Percentiles rank a stretch among this genome's conserved stretches.
These are phyloP conservation scores for Subanguina moxae DNA, from an alignment of 1,140 invertebrate genomes.

Conservation along the genomic window DNA sequence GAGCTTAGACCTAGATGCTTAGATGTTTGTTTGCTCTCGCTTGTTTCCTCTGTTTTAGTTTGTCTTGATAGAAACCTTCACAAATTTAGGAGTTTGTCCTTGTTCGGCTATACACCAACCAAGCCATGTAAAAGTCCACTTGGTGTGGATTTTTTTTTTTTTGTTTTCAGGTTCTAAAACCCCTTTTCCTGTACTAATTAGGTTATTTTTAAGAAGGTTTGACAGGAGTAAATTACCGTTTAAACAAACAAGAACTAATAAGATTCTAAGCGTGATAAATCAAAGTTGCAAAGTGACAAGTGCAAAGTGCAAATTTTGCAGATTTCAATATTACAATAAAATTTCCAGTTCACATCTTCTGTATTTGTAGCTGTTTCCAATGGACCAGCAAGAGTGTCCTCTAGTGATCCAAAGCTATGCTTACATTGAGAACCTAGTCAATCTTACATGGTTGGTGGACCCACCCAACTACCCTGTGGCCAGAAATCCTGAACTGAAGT, in stretches of 20 bases:
- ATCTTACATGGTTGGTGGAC: constrained; percentile 53
- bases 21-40: constrained; percentile 11
- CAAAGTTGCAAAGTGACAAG: too few species aligned
- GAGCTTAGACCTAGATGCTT: neutral
- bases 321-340: neutral
- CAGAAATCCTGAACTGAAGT: constrained; percentile 50
- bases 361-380: constrained; percentile 32
- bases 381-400: constrained; percentile 46
- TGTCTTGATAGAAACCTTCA: too few species aligned
- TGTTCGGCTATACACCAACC: too few species aligned
- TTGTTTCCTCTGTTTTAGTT: too few species aligned
- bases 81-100: too few species aligned
- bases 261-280: neutral
- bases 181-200: too few species aligned
- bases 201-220: too few species aligned
- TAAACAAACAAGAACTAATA: neutral
- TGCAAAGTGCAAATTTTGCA: too few species aligned
- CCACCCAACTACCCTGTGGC: constrained; percentile 48
- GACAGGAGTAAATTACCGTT: too few species aligned
- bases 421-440: constrained; percentile 57
- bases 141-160: too few species aligned
- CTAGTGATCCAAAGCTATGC: constrained; percentile 46
- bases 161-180: too few species aligned
- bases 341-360: neutral
- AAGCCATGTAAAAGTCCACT: too few species aligned